Conservation (phyloP, 2,797 vertebrate genomes). For the Muscicapa comitata region DNA sequence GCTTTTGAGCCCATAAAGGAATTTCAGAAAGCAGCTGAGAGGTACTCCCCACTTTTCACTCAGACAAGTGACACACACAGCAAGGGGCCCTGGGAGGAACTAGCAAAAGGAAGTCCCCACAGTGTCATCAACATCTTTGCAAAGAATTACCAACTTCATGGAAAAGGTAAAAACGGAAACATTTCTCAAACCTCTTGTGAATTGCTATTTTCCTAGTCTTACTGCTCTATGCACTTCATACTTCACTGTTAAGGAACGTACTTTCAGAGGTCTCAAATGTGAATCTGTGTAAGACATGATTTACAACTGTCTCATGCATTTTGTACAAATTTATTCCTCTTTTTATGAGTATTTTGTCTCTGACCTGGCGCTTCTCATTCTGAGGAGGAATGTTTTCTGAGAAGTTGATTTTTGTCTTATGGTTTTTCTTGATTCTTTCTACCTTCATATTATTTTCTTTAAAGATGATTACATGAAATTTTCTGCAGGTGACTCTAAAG, state of each 20-base stretch:
- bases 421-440: background rate
- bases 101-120: conserved; percentile 90
- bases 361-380: background rate
- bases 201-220: background rate
- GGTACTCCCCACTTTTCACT: conserved; percentile 71
- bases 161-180: conserved; percentile 77
- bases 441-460: background rate
- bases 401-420: background rate
- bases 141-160: conserved; percentile 82
- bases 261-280: background rate
- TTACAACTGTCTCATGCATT: background rate
- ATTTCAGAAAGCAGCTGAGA: conserved; percentile 89
- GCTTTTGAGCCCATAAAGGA: conserved; percentile 79
- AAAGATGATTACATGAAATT: background rate
- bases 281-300: background rate
- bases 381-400: background rate
- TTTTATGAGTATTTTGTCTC: background rate
- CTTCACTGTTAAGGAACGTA: background rate
- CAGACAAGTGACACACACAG: conserved; percentile 63
- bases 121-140: conserved; percentile 97
- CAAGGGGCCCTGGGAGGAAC: conserved; percentile 87
- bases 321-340: background rate
- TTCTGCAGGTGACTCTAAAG: background rate
- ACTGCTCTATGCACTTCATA: background rate
- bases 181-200: background rate